Percentiles rank a stretch among this genome's conserved stretches.
Evolutionary conservation across 2,113 vertebrate genomes (phyloP).

Genomic region (Alligator sinensis): DNA sequence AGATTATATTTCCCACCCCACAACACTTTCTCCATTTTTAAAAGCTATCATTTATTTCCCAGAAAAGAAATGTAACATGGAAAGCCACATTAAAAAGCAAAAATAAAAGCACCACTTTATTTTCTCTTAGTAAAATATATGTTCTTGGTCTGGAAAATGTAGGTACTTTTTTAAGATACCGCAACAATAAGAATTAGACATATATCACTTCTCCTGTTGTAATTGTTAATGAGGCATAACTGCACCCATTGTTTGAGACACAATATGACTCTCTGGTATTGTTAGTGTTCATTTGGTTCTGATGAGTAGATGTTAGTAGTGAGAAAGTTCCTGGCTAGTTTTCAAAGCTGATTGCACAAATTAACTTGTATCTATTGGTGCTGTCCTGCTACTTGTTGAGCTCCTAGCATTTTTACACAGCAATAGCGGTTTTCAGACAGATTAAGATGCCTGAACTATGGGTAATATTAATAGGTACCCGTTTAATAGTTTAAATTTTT

Average conservation of each 20-base stretch:
- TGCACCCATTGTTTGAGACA: constrained; percentile 28
- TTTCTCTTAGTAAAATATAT: constrained; percentile 14
- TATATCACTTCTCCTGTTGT: constrained; percentile 12
- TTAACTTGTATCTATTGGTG: not conserved
- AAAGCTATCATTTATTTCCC: not conserved
- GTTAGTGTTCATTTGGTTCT: constrained; percentile 4
- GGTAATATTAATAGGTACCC: not conserved
- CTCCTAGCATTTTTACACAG: not conserved
- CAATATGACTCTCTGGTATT: not conserved
- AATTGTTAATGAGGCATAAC: constrained; percentile 23
- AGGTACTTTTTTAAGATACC: constrained; percentile 18
- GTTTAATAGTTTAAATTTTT: constrained; percentile 11
- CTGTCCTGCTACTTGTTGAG: not conserved
- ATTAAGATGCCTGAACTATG: not conserved
- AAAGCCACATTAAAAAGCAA: constrained; percentile 1
- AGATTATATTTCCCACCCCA: not conserved
- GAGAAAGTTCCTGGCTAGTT: not conserved
- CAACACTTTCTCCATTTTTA: not conserved
- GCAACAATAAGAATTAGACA: constrained; percentile 44
- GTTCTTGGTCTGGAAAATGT: constrained; percentile 9
- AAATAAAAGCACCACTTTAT: constrained; percentile 4
- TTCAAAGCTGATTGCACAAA: constrained; percentile 9
- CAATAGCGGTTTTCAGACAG: not conserved
- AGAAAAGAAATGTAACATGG: not conserved
- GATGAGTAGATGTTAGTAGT: constrained; percentile 5